These are phyloP conservation scores for Tyria jacobaeae DNA, from an alignment of 2,888 invertebrate species.

Conservation along the genomic window DNA sequence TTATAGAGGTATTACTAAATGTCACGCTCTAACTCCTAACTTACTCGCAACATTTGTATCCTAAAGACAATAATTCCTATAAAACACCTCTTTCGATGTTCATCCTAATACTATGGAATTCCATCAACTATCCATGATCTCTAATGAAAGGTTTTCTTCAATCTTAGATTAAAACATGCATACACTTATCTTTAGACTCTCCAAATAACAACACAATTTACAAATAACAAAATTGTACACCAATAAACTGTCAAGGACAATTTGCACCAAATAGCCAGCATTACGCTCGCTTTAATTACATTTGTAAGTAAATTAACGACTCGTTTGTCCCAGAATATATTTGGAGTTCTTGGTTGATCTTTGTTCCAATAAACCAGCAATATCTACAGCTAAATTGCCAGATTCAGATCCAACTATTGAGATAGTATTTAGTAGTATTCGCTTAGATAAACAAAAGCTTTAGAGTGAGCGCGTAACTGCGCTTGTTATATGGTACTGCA, in stretches of 20 bases:
- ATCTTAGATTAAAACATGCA: background rate
- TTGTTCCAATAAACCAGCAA: conserved; percentile 11
- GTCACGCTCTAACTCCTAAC: no score
- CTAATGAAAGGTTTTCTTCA: background rate
- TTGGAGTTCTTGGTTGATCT: conserved; percentile 25
- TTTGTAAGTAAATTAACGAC: conserved; percentile 45
- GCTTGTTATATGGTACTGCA: conserved; percentile 5
- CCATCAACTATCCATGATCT: background rate
- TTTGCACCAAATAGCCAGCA: conserved; percentile 12
- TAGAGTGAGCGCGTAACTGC: conserved; percentile 5
- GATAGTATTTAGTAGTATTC: background rate
- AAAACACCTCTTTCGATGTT: background rate
- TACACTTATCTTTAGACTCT: background rate
- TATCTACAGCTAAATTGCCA: conserved; percentile 16
- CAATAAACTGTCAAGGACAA: background rate
- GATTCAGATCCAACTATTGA: conserved; percentile 1
- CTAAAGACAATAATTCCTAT: no score
- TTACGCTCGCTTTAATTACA: conserved; percentile 48
- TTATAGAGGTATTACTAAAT: no score
- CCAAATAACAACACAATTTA: background rate
- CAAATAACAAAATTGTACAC: background rate
- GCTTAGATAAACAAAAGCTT: conserved; percentile 12
- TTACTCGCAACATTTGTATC: no score
- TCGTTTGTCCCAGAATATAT: conserved; percentile 26
- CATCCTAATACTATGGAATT: background rate